A percentile compares a stretch with the other conserved stretches of the same genome.
These are phyloP conservation scores for Paradisaea rubra DNA, from an alignment of 2,113 vertebrate genomes.

Conservation along the genomic window DNA sequence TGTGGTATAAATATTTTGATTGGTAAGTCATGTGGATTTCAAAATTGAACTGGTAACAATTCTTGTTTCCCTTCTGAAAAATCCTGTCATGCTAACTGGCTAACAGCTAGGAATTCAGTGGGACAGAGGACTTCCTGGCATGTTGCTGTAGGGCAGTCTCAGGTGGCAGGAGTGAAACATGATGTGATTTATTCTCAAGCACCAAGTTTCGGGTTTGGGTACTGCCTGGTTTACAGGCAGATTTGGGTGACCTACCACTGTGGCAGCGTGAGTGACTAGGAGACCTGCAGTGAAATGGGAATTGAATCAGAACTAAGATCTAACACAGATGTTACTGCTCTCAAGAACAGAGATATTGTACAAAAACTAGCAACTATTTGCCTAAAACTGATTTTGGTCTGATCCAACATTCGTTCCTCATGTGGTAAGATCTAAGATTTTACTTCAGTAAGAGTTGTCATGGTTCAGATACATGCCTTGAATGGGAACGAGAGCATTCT, in stretches of 20 bases:
- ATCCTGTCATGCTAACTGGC: not conserved
- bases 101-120: not conserved
- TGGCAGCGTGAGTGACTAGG: not conserved
- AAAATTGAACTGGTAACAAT: not conserved
- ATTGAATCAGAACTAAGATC: not conserved
- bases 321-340: not conserved
- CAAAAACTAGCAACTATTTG: not conserved
- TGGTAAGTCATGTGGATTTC: not conserved
- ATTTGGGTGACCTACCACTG: not conserved
- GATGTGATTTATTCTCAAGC: not conserved
- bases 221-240: not conserved
- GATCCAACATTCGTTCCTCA: not conserved
- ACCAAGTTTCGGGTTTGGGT: not conserved
- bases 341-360: not conserved
- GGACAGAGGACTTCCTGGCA: not conserved
- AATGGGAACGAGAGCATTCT: not conserved
- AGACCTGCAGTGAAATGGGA: not conserved
- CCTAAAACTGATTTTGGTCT: not conserved
- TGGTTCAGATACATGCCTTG: not conserved
- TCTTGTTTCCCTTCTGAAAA: not conserved
- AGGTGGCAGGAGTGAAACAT: not conserved
- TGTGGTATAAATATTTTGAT: not conserved
- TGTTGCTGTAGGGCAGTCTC: not conserved
- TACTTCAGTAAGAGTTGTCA: not conserved
- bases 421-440: not conserved